These are phyloP conservation scores for Seriola dumerili DNA, from an alignment of 2,113 vertebrate genomes.

Conservation along the genomic window DNA sequence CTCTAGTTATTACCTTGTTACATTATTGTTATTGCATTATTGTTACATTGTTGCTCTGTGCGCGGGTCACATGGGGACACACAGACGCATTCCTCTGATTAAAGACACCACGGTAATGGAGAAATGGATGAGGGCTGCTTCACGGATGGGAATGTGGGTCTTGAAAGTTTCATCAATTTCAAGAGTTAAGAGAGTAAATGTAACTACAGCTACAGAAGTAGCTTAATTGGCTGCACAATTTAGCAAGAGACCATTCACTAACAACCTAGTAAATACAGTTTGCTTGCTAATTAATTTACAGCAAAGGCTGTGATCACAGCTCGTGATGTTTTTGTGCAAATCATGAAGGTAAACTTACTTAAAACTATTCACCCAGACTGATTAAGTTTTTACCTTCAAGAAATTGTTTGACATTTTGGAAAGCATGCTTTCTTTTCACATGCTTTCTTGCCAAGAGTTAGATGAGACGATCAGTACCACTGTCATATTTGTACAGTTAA, in stretches of 20 bases:
- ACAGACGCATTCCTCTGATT: conserved; percentile 67
- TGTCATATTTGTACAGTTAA: no score
- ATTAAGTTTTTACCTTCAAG: no score
- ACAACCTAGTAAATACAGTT: no score
- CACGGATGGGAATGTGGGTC: neutral
- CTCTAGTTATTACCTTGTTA: conserved; percentile 71
- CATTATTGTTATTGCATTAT: conserved; percentile 75
- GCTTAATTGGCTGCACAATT: neutral
- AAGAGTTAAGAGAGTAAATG: neutral
- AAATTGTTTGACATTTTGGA: no score
- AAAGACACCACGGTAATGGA: conserved; percentile 51
- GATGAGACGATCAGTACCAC: no score
- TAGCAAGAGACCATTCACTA: no score
- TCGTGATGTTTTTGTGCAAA: neutral
- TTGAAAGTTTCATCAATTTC: neutral
- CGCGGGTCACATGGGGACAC: conserved; percentile 47
- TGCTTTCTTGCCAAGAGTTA: no score
- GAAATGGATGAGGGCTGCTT: neutral
- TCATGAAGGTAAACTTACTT: neutral
- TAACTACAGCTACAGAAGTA: neutral
- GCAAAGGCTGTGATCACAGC: neutral
- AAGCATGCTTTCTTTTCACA: no score
- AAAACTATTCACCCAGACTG: no score
- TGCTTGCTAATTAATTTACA: no score
- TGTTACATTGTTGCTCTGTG: conserved; percentile 38